A percentile compares a stretch with the other conserved stretches of the same genome.
phyloP scores from a whole-genome alignment of 1,140 invertebrate species.

The Drosophila fuyamai region DNA sequence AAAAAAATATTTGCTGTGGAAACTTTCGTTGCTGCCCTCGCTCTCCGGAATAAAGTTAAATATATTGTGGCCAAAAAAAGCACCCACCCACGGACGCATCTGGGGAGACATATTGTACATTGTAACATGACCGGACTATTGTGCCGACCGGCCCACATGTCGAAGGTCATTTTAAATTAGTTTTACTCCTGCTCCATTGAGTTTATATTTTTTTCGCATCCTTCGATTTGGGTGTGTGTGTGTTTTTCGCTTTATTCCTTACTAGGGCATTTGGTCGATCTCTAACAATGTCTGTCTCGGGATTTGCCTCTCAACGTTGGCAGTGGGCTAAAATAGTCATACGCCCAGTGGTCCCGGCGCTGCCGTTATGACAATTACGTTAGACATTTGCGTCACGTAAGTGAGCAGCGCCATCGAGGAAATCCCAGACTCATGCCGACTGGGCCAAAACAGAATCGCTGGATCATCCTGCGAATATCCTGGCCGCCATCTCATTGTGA shows the following conservation, averaged over 20 bases:
- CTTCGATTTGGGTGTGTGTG: conserved; percentile 17
- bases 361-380: conserved; percentile 73
- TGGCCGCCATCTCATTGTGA: conserved; percentile 57
- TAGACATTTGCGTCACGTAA: conserved; percentile 75
- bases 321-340: conserved; percentile 22
- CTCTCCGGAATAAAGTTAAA: conserved; percentile 50
- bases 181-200: conserved; percentile 45
- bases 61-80: conserved; percentile 42
- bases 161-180: conserved; percentile 80
- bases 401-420: conserved; percentile 30
- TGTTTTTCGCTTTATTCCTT: conserved; percentile 1
- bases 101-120: conserved; percentile 37
- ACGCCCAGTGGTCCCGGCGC: conserved; percentile 32
- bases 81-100: conserved; percentile 24
- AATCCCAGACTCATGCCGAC: conserved; percentile 65
- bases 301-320: conserved; percentile 46
- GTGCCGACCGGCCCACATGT: conserved; percentile 54
- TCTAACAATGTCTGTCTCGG: conserved; percentile 56
- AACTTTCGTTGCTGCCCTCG: conserved; percentile 20
- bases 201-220: conserved; percentile 37
- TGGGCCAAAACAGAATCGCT: conserved; percentile 48
- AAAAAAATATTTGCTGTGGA: no score
- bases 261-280: conserved; percentile 26
- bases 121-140: conserved; percentile 67
- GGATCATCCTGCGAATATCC: conserved; percentile 49